These are phyloP conservation scores for Tachysurus vachellii DNA, from an alignment of 2,113 vertebrate genomes.

Conservation along the genomic window DNA sequence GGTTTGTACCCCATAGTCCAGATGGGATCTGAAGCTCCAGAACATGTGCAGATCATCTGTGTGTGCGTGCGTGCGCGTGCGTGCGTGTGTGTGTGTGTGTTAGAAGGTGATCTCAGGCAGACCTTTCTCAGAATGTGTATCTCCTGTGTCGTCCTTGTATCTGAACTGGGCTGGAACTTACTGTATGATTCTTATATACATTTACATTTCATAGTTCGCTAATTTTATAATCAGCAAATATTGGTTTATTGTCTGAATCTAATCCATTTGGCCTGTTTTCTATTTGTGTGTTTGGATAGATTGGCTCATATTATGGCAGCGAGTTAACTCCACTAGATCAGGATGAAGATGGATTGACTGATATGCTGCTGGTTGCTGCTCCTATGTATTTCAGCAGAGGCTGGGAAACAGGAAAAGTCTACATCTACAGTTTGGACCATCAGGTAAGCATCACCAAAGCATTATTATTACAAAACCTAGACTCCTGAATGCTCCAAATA, in stretches of 20 bases:
- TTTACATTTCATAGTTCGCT: neutral
- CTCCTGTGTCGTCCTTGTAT: too few species aligned
- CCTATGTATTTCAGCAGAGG: constrained; percentile 92
- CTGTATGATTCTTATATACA: neutral
- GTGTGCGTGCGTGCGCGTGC: neutral
- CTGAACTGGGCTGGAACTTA: neutral
- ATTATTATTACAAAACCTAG: neutral
- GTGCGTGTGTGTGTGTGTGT: neutral
- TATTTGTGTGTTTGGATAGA: constrained; percentile 67
- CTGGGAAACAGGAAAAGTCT: constrained; percentile 85
- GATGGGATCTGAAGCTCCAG: constrained; percentile 22
- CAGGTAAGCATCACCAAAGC: constrained; percentile 16
- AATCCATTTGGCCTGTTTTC: neutral
- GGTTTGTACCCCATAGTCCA: constrained; percentile 33
- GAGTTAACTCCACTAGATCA: constrained; percentile 84
- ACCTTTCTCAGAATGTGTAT: neutral
- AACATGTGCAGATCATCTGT: constrained; percentile 49
- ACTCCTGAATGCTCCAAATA: neutral
- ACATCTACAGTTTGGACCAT: constrained; percentile 74
- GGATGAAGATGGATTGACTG: constrained; percentile 77
- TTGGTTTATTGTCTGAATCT: neutral
- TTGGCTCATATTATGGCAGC: constrained; percentile 94
- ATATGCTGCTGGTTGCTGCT: constrained; percentile 86
- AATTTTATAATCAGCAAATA: neutral
- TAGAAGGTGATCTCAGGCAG: neutral